Evolutionary conservation across 2,888 invertebrate genomes (phyloP), one percentile per base, ranked within the genome.

Genomic region (Achlya flavicornis): DNA sequence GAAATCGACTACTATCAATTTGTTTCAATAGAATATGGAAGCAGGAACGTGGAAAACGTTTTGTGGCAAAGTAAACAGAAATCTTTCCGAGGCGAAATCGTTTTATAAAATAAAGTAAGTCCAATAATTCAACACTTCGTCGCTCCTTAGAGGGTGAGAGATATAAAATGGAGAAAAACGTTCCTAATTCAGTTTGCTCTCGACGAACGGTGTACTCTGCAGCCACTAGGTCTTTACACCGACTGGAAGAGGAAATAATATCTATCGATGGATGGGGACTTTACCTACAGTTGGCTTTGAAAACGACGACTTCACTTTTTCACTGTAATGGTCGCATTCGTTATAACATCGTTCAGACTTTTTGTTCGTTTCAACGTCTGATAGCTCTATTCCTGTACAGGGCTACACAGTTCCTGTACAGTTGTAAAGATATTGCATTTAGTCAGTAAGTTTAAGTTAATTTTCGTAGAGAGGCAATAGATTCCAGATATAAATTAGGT

Each of bases 41-140:
- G 79, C 72, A 73, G 73, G 76, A 81, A 77, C 73, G 74, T 72
- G 75, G 79, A 82, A 83, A 85, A 77, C 83, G 79, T 80, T 88
- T 83, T 80, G 82, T 79, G 81, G 79, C 73, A 87, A 88, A 86
- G 87, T 88, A 90, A 90, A 91, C 88, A 87, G 83, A 87, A 90
- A 87, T 85, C 81, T 85, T 81, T 79, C 77, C 73, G 80, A 78
- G 81, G 81, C 81, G 80, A 86, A 88, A 87, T 89, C 87, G 86
- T 86, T 90, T 90, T 87, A 88, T 89, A 90, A 90, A 91, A 91
- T 90, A 91, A 91, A 93, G 89, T 88, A 88, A 89, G 83, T 88
- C 88, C 86, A 88, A 92, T 92, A 92, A 91, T 90, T 92, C 91
- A 90, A 86, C 90, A 89, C 89, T 90, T 89, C 88, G 86, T 74